Conservation (phyloP, 2,888 invertebrate species). For the Priocnemis perturbator region DNA sequence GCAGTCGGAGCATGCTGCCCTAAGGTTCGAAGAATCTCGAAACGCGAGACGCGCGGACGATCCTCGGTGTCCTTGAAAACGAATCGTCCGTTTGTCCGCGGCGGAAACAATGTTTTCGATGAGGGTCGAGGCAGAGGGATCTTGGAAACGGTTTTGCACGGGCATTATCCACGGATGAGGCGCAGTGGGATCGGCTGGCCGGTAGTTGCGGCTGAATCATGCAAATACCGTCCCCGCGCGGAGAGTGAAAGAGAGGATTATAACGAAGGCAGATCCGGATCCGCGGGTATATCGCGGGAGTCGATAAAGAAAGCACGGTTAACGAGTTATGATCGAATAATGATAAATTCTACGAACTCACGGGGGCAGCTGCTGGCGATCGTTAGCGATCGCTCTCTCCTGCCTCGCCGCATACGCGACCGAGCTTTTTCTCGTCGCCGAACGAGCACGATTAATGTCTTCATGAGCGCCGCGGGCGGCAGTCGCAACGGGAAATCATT, state of each 20-base stretch:
- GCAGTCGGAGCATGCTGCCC: no score
- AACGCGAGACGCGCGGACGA: no score
- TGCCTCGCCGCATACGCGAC: slow-evolving; percentile 14
- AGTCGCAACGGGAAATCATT: slow-evolving; percentile 11
- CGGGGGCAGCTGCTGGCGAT: slow-evolving; percentile 55
- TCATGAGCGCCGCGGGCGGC: slow-evolving; percentile 31
- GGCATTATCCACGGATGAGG: no score
- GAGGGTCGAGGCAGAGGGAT: no score
- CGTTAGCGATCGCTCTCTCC: slow-evolving; percentile 50
- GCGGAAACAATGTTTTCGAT: no score
- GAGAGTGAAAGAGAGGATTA: slow-evolving; percentile 23
- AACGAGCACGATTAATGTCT: slow-evolving; percentile 49
- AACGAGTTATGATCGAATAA: slow-evolving; percentile 61
- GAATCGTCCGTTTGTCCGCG: no score
- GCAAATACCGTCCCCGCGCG: slow-evolving; percentile 32
- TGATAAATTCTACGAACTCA: slow-evolving; percentile 61
- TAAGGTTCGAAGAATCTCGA: no score
- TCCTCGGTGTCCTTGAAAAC: no score
- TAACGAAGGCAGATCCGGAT: slow-evolving; percentile 28
- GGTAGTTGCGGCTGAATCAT: slow-evolving; percentile 30
- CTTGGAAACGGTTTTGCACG: background rate
- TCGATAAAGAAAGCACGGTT: slow-evolving; percentile 39
- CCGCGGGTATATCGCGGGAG: background rate
- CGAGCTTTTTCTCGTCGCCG: slow-evolving; percentile 40
- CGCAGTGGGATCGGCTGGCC: no score